Conservation (phyloP, 1,140 invertebrate species). For the Zaprionus inermis region DNA sequence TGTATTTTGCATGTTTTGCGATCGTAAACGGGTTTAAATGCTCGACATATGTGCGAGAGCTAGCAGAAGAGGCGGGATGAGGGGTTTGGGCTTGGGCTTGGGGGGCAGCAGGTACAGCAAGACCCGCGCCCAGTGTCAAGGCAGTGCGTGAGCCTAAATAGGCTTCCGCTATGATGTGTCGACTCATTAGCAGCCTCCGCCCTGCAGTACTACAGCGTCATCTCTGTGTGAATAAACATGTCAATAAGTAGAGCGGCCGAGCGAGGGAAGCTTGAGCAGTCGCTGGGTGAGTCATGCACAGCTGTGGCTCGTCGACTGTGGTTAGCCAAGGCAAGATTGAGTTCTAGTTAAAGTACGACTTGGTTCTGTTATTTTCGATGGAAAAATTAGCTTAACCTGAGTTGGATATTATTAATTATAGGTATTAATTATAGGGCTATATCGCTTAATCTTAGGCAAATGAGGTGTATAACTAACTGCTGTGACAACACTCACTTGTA, state of each 20-base stretch:
- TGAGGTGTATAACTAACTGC: too few species aligned
- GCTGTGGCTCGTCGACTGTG: background rate
- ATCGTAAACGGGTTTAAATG: constrained; percentile 69
- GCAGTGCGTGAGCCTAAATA: constrained; percentile 38
- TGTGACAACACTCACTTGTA: too few species aligned
- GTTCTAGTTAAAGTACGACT: too few species aligned
- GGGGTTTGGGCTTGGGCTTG: too few species aligned
- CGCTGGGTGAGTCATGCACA: background rate
- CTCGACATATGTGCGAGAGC: constrained; percentile 39
- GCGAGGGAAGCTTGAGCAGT: constrained; percentile 19
- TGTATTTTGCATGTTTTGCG: constrained; percentile 25
- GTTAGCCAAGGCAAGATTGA: background rate
- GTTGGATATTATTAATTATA: too few species aligned
- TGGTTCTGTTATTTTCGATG: too few species aligned
- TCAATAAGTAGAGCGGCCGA: constrained; percentile 20
- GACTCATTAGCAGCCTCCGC: constrained; percentile 47
- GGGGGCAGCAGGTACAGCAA: constrained; percentile 13
- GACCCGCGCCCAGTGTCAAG: constrained; percentile 63
- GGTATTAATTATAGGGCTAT: too few species aligned
- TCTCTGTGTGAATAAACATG: constrained; percentile 19
- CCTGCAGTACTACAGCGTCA: background rate
- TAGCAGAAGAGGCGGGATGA: background rate
- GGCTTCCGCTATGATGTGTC: constrained; percentile 50
- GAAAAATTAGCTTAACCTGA: too few species aligned
- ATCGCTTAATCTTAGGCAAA: too few species aligned